Evolutionary conservation across 2,888 invertebrate species (phyloP), one percentile per base, ranked within the genome.

Genomic region (Fabriciana adippe): DNA sequence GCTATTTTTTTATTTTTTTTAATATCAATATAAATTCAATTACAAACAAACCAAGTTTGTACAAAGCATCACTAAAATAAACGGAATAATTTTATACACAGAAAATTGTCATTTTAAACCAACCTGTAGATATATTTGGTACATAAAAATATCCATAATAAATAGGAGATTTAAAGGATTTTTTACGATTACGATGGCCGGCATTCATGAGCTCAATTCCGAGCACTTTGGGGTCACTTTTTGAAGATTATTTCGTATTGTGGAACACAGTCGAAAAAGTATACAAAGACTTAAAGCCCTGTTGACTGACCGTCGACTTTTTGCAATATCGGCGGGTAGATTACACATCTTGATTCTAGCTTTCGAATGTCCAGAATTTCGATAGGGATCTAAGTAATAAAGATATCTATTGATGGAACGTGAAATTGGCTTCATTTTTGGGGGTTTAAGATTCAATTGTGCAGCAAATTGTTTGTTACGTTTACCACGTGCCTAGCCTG

Each of bases 201-300:
- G 79, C 76, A 83, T 85, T 85, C 81, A 87, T 76, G 76, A 74
- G 71, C 78, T 80, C 81, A 82, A 85, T 83, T 79, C 84, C 77
- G 81, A 86, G 85, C 79, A 85, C 88, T 90, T 91, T 90, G 90
- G 92, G 92, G 92, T 92, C 92, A 92, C 87, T 92, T 92, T 92
- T 91, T 90, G 90, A 89, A 88, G 91, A 90, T 92, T 90, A 90
- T 82, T 83, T 78, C 76, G 78, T 78, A 86, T 92, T 91, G 92
- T 91, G 80, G 75, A 76, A 72, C 77, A 71, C 76, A 88, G 87
- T 88, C 87, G 87, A 89, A 88, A 89, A 86, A 83, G 74, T 64
- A 71, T 77, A 89, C 88, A 89, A 91, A 86, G 79, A 77, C 75
- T 75, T 75, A 82, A 82, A 83, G 82, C 78, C 77, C 84, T 88